phyloP scores from a whole-genome alignment of 2,888 invertebrate genomes.

The Invenusta paracnida region DNA sequence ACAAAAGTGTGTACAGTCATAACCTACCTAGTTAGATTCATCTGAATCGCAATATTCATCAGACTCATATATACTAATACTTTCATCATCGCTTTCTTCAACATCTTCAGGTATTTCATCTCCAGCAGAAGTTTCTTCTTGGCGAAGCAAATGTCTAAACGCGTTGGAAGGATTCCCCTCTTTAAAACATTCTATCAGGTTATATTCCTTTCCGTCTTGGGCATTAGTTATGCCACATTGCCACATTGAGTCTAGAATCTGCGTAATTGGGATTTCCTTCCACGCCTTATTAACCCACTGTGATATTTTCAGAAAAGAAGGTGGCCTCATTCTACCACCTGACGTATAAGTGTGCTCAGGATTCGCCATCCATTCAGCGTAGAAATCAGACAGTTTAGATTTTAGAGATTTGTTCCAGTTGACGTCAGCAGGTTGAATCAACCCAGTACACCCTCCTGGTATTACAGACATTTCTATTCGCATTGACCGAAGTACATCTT shows the following conservation, averaged over 20 bases:
- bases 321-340: not conserved
- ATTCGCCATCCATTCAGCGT: slow-evolving; percentile 42
- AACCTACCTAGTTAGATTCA: not conserved
- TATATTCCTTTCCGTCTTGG: not conserved
- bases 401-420: slow-evolving; percentile 46
- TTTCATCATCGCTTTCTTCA: not conserved
- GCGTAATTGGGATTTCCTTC: not conserved
- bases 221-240: slow-evolving; percentile 20
- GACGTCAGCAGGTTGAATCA: slow-evolving; percentile 47
- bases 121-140: not conserved
- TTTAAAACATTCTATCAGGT: slow-evolving; percentile 3
- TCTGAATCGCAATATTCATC: too few species aligned
- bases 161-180: not conserved
- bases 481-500: slow-evolving; percentile 37
- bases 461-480: slow-evolving; percentile 44
- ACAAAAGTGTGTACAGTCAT: too few species aligned
- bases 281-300: not conserved
- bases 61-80: not conserved
- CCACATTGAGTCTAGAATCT: not conserved
- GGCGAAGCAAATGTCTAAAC: not conserved
- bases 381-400: slow-evolving; percentile 31
- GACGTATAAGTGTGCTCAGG: not conserved
- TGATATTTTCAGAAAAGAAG: not conserved
- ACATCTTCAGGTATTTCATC: not conserved
- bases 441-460: slow-evolving; percentile 47